A percentile compares a stretch with the other conserved stretches of the same genome.
Evolutionary conservation across 2,888 invertebrate genomes (phyloP).

Genomic region (Melieria picta): DNA sequence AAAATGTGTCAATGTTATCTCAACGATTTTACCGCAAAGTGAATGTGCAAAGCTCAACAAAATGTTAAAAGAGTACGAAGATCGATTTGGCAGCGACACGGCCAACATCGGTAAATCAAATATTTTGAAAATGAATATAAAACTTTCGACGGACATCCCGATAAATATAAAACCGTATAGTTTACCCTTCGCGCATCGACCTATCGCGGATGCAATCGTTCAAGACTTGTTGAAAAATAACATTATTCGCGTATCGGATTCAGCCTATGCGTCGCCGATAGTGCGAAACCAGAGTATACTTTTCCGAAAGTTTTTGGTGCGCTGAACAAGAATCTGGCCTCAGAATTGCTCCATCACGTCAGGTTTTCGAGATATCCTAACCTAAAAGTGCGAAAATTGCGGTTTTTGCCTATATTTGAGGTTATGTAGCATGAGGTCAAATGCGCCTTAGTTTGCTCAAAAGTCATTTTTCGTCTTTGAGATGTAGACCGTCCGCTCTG

Average conservation of each 20-base stretch:
- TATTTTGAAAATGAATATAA: slow-evolving; percentile 18
- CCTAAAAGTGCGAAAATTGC: too few species aligned
- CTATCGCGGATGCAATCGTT: slow-evolving; percentile 19
- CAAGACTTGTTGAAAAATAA: slow-evolving; percentile 15
- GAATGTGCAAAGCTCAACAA: background rate
- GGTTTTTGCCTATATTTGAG: too few species aligned
- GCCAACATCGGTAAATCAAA: slow-evolving; percentile 2
- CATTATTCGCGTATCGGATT: slow-evolving; percentile 30
- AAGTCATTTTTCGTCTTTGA: too few species aligned
- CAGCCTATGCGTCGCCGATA: slow-evolving; percentile 32
- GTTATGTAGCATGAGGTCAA: too few species aligned
- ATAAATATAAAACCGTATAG: slow-evolving; percentile 28
- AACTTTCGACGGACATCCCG: slow-evolving; percentile 11
- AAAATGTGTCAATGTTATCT: background rate
- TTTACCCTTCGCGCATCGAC: slow-evolving; percentile 19
- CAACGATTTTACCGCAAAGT: background rate
- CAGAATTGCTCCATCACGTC: too few species aligned
- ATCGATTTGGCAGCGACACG: background rate
- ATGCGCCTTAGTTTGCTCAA: too few species aligned
- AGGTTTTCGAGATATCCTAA: too few species aligned
- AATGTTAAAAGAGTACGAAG: background rate
- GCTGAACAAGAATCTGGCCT: too few species aligned
- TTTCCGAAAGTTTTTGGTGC: too few species aligned
- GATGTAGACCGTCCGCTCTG: too few species aligned
- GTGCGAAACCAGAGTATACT: too few species aligned